These are phyloP conservation scores for Garrulus glandarius DNA, from an alignment of 2,797 vertebrate species.

Conservation along the genomic window DNA sequence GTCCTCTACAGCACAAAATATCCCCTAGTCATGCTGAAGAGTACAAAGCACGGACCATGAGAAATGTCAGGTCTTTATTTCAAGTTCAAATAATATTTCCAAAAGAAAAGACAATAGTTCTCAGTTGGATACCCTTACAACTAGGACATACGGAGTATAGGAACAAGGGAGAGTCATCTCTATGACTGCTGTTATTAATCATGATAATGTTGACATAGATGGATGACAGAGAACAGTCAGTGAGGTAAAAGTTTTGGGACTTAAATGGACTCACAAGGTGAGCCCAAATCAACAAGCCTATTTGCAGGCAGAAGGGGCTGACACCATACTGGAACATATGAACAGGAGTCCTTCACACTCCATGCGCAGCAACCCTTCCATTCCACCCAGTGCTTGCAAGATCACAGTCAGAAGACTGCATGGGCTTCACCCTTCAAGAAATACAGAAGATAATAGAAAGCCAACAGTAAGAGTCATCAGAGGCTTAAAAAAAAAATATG, in stretches of 20 bases:
- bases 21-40: not conserved
- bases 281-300: not conserved
- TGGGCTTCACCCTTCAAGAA: not conserved
- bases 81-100: not conserved
- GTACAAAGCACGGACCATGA: not conserved
- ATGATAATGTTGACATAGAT: rapidly evolving
- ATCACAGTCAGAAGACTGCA: not conserved
- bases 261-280: not conserved
- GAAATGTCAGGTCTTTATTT: not conserved
- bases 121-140: not conserved
- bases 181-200: not conserved
- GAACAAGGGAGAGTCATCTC: not conserved
- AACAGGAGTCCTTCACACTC: not conserved
- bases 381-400: not conserved
- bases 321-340: not conserved
- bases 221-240: not conserved
- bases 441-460: not conserved
- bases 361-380: not conserved
- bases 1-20: not conserved
- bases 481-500: not conserved
- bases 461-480: not conserved
- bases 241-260: not conserved
- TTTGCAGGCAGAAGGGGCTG: not conserved
- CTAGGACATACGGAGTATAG: not conserved
- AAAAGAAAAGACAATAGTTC: not conserved